phyloP scores from a whole-genome alignment of 1,140 invertebrate genomes.

The Cyphomyrmex costatus region DNA sequence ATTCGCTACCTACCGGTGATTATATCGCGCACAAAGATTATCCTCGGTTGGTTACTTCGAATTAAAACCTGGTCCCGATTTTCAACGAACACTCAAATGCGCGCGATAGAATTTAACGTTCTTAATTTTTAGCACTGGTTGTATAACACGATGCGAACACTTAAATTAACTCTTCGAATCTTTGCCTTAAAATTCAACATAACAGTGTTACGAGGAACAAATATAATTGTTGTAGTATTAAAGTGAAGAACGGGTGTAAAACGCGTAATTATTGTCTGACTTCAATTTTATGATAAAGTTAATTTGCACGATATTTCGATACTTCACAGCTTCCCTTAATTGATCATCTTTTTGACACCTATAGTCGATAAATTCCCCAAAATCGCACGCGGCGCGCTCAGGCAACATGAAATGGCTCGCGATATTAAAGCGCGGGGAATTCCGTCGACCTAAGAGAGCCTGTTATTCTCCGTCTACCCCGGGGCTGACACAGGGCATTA shows the following conservation, averaged over 20 bases:
- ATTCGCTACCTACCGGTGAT: conserved; percentile 49
- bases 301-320: background rate
- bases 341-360: conserved; percentile 44
- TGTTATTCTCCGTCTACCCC: conserved; percentile 82
- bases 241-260: background rate
- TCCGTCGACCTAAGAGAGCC: conserved; percentile 78
- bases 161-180: background rate
- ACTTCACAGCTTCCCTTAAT: conserved; percentile 11
- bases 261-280: background rate
- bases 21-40: conserved; percentile 42
- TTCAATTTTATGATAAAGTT: conserved; percentile 3
- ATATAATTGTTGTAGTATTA: background rate
- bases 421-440: conserved; percentile 79
- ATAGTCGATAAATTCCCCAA: conserved; percentile 40
- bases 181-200: background rate
- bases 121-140: no score
- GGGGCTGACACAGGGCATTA: conserved; percentile 85
- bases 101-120: background rate
- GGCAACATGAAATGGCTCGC: conserved; percentile 29
- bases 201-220: no score
- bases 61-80: conserved; percentile 7
- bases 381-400: conserved; percentile 16
- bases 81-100: background rate
- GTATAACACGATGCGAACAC: background rate
- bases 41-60: conserved; percentile 37